Conservation (phyloP, 2,888 invertebrate species). For the Melanophora roralis region DNA sequence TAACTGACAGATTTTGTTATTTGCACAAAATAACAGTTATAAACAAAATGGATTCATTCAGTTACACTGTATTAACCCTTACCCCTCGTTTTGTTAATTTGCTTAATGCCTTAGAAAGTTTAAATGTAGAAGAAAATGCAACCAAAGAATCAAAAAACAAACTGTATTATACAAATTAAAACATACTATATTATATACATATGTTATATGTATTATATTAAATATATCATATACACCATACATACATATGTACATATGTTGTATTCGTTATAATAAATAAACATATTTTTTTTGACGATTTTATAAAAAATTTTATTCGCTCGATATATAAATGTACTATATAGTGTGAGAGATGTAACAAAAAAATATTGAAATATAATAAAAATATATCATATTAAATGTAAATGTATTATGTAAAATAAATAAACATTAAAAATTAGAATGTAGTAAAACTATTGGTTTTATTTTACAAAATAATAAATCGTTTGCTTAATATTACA, state of each 20-base stretch:
- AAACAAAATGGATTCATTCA: too few species aligned
- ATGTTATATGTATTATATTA: slow-evolving; percentile 41
- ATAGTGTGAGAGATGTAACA: not conserved
- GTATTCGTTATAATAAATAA: slow-evolving; percentile 17
- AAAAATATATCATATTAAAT: slow-evolving; percentile 6
- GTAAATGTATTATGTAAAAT: slow-evolving; percentile 55
- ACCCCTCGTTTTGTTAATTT: slow-evolving; percentile 25
- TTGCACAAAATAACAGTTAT: too few species aligned
- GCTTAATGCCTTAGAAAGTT: slow-evolving; percentile 38
- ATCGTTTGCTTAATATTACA: too few species aligned
- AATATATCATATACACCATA: too few species aligned
- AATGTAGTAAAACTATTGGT: slow-evolving; percentile 23
- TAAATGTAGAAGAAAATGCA: not conserved
- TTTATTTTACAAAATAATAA: not conserved
- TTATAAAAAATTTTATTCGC: slow-evolving; percentile 43
- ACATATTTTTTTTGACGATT: slow-evolving; percentile 36
- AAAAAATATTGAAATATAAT: not conserved
- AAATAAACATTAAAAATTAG: slow-evolving; percentile 51
- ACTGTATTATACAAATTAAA: slow-evolving; percentile 46
- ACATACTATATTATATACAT: too few species aligned
- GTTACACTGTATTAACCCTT: too few species aligned
- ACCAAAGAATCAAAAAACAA: not conserved
- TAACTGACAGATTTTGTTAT: too few species aligned
- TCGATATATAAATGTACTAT: not conserved
- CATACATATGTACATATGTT: slow-evolving; percentile 19